Base-by-base conservation (phyloP, 2,113 vertebrate genomes). In the Martes martes region DNA sequence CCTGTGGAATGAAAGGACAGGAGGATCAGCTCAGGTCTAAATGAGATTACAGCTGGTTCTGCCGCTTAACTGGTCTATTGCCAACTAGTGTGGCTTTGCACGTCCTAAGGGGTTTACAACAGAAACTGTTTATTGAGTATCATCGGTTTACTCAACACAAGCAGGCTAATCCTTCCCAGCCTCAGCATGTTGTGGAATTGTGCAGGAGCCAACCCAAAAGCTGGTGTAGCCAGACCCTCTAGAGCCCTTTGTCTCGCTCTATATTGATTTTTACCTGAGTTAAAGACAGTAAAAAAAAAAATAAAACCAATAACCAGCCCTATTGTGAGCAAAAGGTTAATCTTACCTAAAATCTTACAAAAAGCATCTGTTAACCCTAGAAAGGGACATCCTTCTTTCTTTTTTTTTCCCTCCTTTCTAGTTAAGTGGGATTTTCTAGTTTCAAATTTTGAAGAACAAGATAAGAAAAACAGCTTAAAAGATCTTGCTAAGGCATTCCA, bases 41-140 rank as follows among this genome's bases (percentile, higher is more conserved):
- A 99, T 99, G 99, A 99, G 99, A 99, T 99, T 99, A 99, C 99
- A 99, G 99, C 99, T 99, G 99, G 99, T 99, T 99, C 99, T 99
- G 99, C 99, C 99, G 99, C 99, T 99, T 99, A 99, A 99, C 99
- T 99, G 99, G 99, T 99, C 99, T 99, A 99, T 99, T 99, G 99
- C 99, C 99, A 99, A 99, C 99, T 99, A 99, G 99, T 99, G 99
- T 99, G 99, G 99, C 99, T 99, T 99, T 99, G 99, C 99, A 98
- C 98, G 96, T 99, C 99, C 99, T 99, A 99, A 99, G 99, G 99
- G 99, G 98, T 99, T 99, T 99, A 99, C 99, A 99, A 99, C 99
- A 99, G 99, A 99, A 99, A 98, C 99, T 99, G 99, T 99, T 99
- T 99, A 99, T 99, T 99, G 99, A 99, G 99, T 99, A 99, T 99